Evolutionary conservation across 1,140 invertebrate species (phyloP), one percentile per base, ranked within the genome.

Genomic region (Hyles euphorbiae): DNA sequence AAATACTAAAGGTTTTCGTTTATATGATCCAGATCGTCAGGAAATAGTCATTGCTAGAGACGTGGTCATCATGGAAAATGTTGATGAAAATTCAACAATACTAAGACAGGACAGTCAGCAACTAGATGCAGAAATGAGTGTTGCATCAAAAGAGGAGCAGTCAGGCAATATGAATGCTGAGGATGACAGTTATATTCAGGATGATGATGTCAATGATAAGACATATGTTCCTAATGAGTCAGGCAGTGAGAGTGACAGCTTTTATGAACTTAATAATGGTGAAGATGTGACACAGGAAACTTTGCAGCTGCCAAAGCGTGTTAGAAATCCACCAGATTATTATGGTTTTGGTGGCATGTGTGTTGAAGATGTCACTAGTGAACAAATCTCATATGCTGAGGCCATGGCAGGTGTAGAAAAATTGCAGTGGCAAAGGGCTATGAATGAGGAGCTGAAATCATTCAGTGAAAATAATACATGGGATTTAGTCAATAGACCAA

Each of bases 401-500:
- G 51, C 36, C 5, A 53, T 53, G 51, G 52, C 10, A 11, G 61
- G 66, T 3, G 59, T 56, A 40, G 62, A 65, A 10, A 53, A 47
- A 57, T 32, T 61, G 3, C 36, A 68, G 12, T 68, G 66, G 66
- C 45, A 58, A n/a, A 47, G 50, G 33, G 66, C 66, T 22, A 50
- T 68, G 8, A 40, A 59, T 11, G 56, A 65, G 22, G 66, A 68
- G 36, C 32, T 67, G n/a, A 43, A 67, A 34, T 57, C 46, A 3
- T 67, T 63, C n/a, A 32, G 50, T 22, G 57, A 63, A 9, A 67
- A 58, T 56, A 47, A 43, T 44, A 61, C 59, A 5, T 67, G 65
- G 65, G 61, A 67, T 12, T 3, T 67, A 12, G 61, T 67, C 8
- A 12, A 67, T 46, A 46, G 10, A 60, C 61, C 65, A 49, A 53